Percentiles rank a stretch among this genome's conserved stretches.
Evolutionary conservation across 1,140 invertebrate genomes (phyloP).

Genomic region (Leguminivora glycinivorella): DNA sequence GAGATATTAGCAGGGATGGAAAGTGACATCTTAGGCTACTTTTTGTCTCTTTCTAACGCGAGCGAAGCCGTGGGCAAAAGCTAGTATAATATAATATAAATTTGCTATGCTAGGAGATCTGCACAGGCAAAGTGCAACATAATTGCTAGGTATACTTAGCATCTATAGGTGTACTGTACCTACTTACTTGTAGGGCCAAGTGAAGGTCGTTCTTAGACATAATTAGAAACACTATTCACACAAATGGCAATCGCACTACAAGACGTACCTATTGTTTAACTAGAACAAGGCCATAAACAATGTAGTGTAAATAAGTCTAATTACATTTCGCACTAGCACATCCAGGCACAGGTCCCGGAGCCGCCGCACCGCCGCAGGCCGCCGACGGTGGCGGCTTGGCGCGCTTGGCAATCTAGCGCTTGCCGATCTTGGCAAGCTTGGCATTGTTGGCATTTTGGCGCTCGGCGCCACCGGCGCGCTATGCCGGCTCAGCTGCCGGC

Average conservation of each 20-base stretch:
- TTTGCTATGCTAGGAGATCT: too few relatives aligned
- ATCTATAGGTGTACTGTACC: too few relatives aligned
- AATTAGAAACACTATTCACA: not conserved
- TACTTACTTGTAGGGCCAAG: not conserved
- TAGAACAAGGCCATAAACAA: constrained; percentile 1
- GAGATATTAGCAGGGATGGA: too few relatives aligned
- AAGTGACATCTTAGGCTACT: too few relatives aligned
- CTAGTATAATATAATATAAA: too few relatives aligned
- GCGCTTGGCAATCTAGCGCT: constrained; percentile 24
- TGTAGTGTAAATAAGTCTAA: not conserved
- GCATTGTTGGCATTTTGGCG: constrained; percentile 9
- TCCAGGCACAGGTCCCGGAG: constrained; percentile 58
- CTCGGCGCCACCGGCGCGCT: constrained; percentile 24
- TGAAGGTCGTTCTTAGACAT: not conserved
- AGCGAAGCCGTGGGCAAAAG: too few relatives aligned
- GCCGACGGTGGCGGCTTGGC: constrained; percentile 33
- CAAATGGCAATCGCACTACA: not conserved
- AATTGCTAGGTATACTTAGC: too few relatives aligned
- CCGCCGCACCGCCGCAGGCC: constrained; percentile 37
- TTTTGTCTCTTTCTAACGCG: too few relatives aligned
- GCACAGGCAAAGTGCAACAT: too few relatives aligned
- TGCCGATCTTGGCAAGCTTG: constrained; percentile 27
- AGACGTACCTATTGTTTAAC: constrained; percentile 6
- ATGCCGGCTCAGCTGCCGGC: constrained; percentile 31
- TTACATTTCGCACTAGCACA: constrained; percentile 54